These are phyloP conservation scores for Pipa parva DNA, from an alignment of 2,113 vertebrate genomes.

Conservation along the genomic window DNA sequence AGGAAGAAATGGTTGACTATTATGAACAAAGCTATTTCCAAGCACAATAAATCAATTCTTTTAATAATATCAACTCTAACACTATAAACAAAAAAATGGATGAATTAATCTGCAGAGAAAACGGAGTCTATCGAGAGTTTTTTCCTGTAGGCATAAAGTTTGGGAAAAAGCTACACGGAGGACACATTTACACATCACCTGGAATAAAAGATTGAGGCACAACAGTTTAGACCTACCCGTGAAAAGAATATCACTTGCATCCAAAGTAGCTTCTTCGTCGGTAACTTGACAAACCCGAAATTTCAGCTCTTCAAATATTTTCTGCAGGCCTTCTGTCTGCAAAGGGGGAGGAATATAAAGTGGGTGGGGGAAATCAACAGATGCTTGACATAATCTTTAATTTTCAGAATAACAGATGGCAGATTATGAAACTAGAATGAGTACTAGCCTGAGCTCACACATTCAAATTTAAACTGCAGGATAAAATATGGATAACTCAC, in stretches of 20 bases:
- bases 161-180: background rate
- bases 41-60: too few relatives aligned
- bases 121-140: too few relatives aligned
- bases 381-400: background rate
- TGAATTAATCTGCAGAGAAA: too few relatives aligned
- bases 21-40: too few relatives aligned
- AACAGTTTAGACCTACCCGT: conserved; percentile 57
- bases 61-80: too few relatives aligned
- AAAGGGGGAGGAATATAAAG: background rate
- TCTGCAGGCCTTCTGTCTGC: conserved; percentile 73
- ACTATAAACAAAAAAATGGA: too few relatives aligned
- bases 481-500: conserved; percentile 51
- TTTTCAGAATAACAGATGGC: conserved; percentile 11
- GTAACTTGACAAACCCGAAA: conserved; percentile 75
- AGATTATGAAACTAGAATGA: conserved; percentile 4
- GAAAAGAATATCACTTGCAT: conserved; percentile 85
- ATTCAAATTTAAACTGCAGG: background rate
- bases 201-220: background rate
- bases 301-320: conserved; percentile 75
- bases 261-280: conserved; percentile 74
- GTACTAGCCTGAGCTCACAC: background rate
- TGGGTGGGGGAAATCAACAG: background rate
- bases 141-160: background rate
- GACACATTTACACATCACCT: background rate
- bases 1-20: too few relatives aligned